phyloP scores from a whole-genome alignment of 1,140 invertebrate genomes.

The Calosoma granatense region DNA sequence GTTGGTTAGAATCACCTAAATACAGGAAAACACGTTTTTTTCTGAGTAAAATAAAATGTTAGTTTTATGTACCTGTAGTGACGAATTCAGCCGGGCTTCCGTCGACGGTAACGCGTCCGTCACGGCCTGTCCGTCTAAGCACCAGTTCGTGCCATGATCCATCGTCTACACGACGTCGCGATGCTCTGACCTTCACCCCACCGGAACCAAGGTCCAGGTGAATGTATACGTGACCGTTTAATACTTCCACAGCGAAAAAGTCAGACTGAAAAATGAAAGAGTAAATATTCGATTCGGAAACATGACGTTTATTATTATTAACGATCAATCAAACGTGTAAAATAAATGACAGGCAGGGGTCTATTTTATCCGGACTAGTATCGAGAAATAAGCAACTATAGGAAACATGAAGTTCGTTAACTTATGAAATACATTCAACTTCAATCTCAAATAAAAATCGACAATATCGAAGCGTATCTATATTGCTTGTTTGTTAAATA shows the following conservation, averaged over 20 bases:
- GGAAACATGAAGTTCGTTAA: too few species aligned
- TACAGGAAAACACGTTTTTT: conserved; percentile 18
- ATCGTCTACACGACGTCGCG: conserved; percentile 74
- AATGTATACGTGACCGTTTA: conserved; percentile 86
- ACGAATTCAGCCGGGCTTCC: conserved; percentile 80
- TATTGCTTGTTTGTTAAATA: too few species aligned
- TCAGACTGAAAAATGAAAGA: conserved; percentile 53
- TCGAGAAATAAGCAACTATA: too few species aligned
- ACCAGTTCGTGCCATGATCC: conserved; percentile 85
- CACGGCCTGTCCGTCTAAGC: conserved; percentile 64
- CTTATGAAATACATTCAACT: too few species aligned
- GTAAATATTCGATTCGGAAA: too few species aligned
- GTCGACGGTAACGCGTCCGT: conserved; percentile 84
- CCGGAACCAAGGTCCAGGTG: conserved; percentile 90
- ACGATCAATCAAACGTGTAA: too few species aligned
- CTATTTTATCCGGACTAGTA: too few species aligned
- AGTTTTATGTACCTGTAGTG: conserved; percentile 61
- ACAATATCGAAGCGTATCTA: too few species aligned
- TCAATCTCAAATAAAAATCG: too few species aligned
- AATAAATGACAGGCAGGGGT: too few species aligned
- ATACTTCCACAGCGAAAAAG: conserved; percentile 86
- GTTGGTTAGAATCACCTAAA: conserved; percentile 70
- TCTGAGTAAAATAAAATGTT: conserved; percentile 2
- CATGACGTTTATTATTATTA: too few species aligned
- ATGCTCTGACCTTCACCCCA: conserved; percentile 71